These are phyloP conservation scores for Pseudorhombus dupliciocellatus DNA, from an alignment of 2,113 vertebrate species.

Conservation along the genomic window DNA sequence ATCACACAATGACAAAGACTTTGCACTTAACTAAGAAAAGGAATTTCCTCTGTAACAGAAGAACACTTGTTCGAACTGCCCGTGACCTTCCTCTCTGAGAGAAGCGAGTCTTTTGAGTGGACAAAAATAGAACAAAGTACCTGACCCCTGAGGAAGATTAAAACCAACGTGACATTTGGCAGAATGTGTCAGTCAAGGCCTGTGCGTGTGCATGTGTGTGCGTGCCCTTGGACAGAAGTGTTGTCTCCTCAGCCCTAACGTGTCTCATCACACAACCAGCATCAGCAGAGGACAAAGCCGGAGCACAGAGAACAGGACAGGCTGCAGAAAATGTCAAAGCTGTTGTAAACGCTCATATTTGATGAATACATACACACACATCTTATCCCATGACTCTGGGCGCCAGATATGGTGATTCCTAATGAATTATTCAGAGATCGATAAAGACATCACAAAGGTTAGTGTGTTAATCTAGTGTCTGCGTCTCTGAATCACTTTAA, in stretches of 20 bases:
- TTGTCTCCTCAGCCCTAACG: background rate
- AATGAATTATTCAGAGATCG: conserved; percentile 62
- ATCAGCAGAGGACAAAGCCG: too few relatives aligned
- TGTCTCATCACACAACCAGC: too few relatives aligned
- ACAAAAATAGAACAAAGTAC: background rate
- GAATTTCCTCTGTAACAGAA: too few relatives aligned
- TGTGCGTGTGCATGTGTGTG: background rate
- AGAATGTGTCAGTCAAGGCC: background rate
- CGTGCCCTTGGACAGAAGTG: background rate
- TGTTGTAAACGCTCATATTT: background rate
- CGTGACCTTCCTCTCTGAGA: background rate
- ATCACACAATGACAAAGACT: background rate
- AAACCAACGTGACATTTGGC: too few relatives aligned
- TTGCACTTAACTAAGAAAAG: background rate
- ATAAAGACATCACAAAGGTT: conserved; percentile 50
- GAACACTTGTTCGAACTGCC: too few relatives aligned
- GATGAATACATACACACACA: conserved; percentile 11
- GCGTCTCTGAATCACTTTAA: conserved; percentile 51
- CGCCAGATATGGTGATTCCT: conserved; percentile 29
- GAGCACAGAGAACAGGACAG: too few relatives aligned
- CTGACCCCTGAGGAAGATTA: too few relatives aligned
- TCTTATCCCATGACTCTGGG: conserved; percentile 28
- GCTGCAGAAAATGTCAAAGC: too few relatives aligned
- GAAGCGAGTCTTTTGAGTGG: background rate
- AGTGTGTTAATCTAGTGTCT: conserved; percentile 36